Base-by-base conservation (phyloP, 2,113 vertebrate species). In the Hiodon tergisus region DNA sequence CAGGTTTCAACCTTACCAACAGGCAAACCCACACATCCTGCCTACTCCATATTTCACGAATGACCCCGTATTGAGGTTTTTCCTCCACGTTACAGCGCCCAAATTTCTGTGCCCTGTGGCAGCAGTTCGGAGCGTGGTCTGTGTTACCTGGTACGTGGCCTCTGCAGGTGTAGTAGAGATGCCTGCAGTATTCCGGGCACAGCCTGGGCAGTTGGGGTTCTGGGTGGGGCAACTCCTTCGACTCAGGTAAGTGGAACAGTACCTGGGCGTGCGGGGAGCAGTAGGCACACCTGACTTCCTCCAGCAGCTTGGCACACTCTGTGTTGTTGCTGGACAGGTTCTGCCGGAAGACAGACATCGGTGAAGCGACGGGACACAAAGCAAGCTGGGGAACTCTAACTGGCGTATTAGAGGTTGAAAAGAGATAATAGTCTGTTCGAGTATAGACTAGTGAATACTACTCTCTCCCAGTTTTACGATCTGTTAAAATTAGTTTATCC, bases 101-200 rank as follows among this genome's bases (percentile, higher is more conserved):
- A 2, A 31, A 31, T 31, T 31, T 31, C 31, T 31, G 31, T 31
- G 31, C 31, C 31, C 31, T 31, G 31, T 31, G 31, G 31, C 31
- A 31, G 31, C 31, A 31, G 31, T 4, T 31, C 31, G 1, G 0
- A 31, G 31, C 47, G 10, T n/a, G 60, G 46, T 31, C 17, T 6
- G 57, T 82, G 85, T 94, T 97, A 98, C 97, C 97, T 96, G 97
- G 95, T 91, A 98, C 89, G 82, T 98, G 95, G 81, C 93, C 91
- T 84, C 95, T 92, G 89, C 97, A 99, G 83, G 94, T 95, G 81
- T 98, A 98, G 91, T 98, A 99, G 91, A 99, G 95, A 84, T 96
- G 94, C 79, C 94, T 93, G 91, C 97, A 99, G 93, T 98, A 99
- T 86, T 96, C 95, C 85, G 93, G 93, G 91, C 97, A 99, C 86